These are phyloP conservation scores for Monochamus saltuarius DNA, from an alignment of 1,140 invertebrate species.

Conservation along the genomic window DNA sequence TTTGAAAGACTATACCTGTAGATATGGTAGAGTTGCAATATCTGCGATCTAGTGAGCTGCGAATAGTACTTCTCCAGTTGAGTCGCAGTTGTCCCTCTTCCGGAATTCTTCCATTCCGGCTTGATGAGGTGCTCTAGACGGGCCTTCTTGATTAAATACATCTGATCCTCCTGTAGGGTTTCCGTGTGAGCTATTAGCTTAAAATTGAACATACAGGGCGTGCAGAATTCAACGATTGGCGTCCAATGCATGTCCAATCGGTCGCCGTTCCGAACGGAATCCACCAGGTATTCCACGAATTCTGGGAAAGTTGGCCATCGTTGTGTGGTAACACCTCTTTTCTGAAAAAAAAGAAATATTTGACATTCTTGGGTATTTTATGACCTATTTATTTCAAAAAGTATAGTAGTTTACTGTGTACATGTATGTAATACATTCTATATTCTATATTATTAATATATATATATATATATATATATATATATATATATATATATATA, in stretches of 20 bases:
- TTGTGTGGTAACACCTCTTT: constrained; percentile 42
- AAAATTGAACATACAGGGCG: constrained; percentile 85
- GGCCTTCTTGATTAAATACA: constrained; percentile 76
- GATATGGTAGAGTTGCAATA: constrained; percentile 75
- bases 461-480: no score
- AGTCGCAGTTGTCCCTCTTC: constrained; percentile 69
- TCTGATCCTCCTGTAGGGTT: constrained; percentile 82
- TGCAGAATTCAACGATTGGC: constrained; percentile 82
- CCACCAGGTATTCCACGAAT: constrained; percentile 73
- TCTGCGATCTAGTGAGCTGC: constrained; percentile 71
- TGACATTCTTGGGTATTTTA: no score
- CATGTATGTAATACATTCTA: no score
- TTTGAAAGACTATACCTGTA: no score
- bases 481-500: no score
- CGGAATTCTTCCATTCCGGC: constrained; percentile 79
- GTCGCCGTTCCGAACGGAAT: constrained; percentile 61
- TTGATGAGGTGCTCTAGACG: constrained; percentile 73
- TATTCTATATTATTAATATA: no score
- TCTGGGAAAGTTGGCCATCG: constrained; percentile 75
- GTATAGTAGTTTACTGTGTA: no score
- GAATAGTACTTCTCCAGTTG: constrained; percentile 73
- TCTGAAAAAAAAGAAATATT: not conserved
- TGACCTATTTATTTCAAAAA: no score
- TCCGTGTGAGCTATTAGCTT: constrained; percentile 83
- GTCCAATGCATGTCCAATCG: constrained; percentile 90